Evolutionary conservation across 2,113 vertebrate genomes (phyloP), one percentile per base, ranked within the genome.

Genomic region (Psettodes erumei): DNA sequence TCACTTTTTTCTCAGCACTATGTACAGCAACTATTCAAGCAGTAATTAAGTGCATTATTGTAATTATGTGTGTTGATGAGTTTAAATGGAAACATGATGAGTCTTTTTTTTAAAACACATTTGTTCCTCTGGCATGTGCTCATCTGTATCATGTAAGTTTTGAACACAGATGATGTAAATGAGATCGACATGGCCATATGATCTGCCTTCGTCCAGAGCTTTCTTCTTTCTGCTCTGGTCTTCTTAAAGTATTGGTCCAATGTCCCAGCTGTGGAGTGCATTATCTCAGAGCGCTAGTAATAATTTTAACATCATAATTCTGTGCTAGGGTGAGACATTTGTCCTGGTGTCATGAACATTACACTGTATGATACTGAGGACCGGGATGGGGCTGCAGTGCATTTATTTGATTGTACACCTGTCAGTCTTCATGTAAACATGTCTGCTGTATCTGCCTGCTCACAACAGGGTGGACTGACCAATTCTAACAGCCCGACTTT

Each of bases 21-120:
- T 89, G 88, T 91, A 93, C 86, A 90, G 89, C 82, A 82, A 68
- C 81, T 72, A 89, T 74, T 89, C 86, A 72, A 71, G 79, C 73
- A 45, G 81, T 87, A 80, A 84, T 89, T 71, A 92, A 92, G 87
- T 92, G 92, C 90, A 87, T 93, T 92, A 90, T 82, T 89, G 81
- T 91, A 75, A 86, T 84, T 79, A 70, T 60, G 62, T 88, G 73
- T 76, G 70, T 84, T 75, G 77, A 84, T 82, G 83, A 81, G 78
- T 88, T 89, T 80, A 87, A 88, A 80, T 64, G 82, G 71, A 80
- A 45, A 86, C 38, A 37, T 74, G 51, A 60, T 73, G 27, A 32
- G 37, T 67, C 66, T 68, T 72, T 72, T 3, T 28, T 51, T 18
- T 23, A 3, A 42, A 53, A 56, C 37, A 61, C 37, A 30, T 28